Conservation (phyloP, 1,140 invertebrate genomes). For the Thaumatotibia leucotreta region DNA sequence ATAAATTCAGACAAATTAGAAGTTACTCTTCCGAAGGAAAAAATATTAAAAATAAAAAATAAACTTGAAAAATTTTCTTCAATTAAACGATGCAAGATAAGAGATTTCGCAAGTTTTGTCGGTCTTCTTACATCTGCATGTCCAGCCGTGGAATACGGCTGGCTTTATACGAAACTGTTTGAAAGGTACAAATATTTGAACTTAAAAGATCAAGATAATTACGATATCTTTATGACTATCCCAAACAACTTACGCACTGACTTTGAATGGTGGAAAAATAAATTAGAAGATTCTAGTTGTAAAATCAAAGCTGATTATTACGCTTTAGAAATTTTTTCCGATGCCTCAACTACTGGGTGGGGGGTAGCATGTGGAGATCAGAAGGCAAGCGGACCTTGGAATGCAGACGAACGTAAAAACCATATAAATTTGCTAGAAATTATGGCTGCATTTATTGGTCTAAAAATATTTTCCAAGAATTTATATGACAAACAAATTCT, state of each 20-base stretch:
- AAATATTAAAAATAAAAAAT: neutral
- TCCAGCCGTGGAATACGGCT: neutral
- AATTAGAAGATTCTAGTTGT: neutral
- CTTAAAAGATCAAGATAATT: neutral
- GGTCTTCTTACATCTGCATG: constrained; percentile 4
- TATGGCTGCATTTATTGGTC: no score
- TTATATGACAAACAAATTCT: no score
- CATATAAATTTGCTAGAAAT: no score
- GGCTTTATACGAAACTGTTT: neutral
- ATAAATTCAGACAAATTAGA: neutral
- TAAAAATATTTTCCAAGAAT: no score
- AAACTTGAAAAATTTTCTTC: neutral
- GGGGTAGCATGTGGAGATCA: no score
- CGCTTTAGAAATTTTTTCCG: neutral
- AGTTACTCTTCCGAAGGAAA: neutral
- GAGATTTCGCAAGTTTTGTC: neutral
- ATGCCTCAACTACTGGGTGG: no score
- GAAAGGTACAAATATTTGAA: neutral
- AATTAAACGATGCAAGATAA: neutral
- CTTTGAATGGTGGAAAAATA: neutral
- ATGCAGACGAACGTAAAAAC: no score
- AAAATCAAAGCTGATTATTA: neutral
- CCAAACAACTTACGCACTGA: neutral
- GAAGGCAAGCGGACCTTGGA: no score
- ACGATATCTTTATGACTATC: neutral